Percentiles rank a stretch among this genome's conserved stretches.
Conservation (phyloP, 2,888 invertebrate genomes). For the Drosophila borealis region DNA sequence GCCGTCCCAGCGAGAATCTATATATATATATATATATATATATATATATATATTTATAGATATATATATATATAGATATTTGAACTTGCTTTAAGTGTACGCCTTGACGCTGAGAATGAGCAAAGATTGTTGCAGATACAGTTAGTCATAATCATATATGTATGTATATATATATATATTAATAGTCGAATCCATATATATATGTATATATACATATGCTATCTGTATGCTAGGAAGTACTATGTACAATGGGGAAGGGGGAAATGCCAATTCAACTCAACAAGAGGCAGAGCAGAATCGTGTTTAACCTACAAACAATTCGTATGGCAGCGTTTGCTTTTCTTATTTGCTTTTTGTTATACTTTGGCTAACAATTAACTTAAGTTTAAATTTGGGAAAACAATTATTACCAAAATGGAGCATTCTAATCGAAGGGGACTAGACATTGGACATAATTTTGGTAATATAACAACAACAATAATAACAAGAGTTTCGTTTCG, state of each 20-base stretch:
- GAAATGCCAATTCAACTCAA: constrained; percentile 7
- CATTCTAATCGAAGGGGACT: constrained; percentile 28
- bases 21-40: not conserved
- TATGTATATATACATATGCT: constrained; percentile 5
- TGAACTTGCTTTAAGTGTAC: constrained; percentile 11
- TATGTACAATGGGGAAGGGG: constrained; percentile 31
- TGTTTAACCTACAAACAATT: constrained; percentile 28
- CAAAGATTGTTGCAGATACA: constrained; percentile 51
- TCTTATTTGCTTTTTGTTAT: not conserved
- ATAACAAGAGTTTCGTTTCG: constrained; percentile 54
- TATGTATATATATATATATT: not conserved
- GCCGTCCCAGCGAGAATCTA: constrained; percentile 9
- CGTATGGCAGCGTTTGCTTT: constrained; percentile 29
- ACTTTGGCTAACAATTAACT: constrained; percentile 38
- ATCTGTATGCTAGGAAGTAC: constrained; percentile 5
- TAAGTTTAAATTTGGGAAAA: constrained; percentile 26
- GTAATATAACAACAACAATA: constrained; percentile 60
- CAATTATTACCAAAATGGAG: constrained; percentile 17
- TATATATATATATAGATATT: not conserved
- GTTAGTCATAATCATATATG: constrained; percentile 5
- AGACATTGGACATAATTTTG: constrained; percentile 35
- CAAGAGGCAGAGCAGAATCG: constrained; percentile 3
- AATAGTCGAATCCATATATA: not conserved
- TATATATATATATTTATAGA: not conserved
- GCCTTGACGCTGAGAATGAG: constrained; percentile 49